phyloP scores from a whole-genome alignment of 2,888 invertebrate genomes.

The Hirtodrosophila cameraria region DNA sequence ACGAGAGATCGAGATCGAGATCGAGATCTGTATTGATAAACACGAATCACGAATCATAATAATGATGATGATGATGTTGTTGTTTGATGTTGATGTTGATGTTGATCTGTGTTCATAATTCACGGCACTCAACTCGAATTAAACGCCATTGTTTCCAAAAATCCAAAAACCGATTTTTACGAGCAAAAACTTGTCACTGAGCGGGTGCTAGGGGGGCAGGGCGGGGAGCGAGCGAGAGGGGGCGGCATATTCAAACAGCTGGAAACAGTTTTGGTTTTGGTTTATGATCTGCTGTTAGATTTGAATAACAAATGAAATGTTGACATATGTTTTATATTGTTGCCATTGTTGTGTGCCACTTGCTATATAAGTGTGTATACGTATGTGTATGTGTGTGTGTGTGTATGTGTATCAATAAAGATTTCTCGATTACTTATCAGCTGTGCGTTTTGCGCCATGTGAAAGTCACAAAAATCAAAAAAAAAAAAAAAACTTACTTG shows the following conservation, averaged over 20 bases:
- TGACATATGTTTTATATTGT: conserved; percentile 81
- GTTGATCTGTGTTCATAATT: conserved; percentile 70
- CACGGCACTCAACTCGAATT: conserved; percentile 61
- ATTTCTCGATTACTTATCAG: conserved; percentile 52
- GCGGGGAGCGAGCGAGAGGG: background rate
- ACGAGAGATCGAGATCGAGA: conserved; percentile 29
- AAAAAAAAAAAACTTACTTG: conserved; percentile 1
- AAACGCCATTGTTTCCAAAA: conserved; percentile 68
- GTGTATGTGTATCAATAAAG: conserved; percentile 27
- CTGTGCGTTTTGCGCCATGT: conserved; percentile 19
- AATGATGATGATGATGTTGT: no score
- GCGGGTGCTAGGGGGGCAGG: background rate
- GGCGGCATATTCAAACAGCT: conserved; percentile 41
- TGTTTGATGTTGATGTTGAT: conserved; percentile 41
- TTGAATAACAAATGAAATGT: conserved; percentile 82
- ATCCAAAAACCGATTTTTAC: conserved; percentile 55
- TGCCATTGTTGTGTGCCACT: conserved; percentile 56
- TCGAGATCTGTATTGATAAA: no score
- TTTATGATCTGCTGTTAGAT: conserved; percentile 64
- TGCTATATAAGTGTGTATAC: conserved; percentile 6
- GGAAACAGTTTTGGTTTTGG: conserved; percentile 51
- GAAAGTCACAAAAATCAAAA: conserved; percentile 45
- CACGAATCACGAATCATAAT: no score
- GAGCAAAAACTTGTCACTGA: conserved; percentile 33
- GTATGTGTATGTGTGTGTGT: conserved; percentile 2